These are phyloP conservation scores for Anarrhichthys ocellatus DNA, from an alignment of 2,113 vertebrate genomes.

Conservation along the genomic window DNA sequence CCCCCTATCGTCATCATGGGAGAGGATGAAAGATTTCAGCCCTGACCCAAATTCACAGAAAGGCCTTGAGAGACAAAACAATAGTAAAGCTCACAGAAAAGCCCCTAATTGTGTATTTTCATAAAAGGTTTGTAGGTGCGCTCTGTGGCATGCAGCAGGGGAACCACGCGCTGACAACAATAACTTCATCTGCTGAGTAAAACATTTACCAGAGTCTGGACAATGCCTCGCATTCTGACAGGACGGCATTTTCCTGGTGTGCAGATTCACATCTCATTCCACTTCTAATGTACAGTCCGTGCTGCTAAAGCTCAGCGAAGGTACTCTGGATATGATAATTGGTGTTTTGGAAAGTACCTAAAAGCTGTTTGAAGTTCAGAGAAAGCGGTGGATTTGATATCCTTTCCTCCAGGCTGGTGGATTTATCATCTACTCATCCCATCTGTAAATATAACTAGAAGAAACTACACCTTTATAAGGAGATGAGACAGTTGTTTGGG, in stretches of 20 bases:
- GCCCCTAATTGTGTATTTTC: slow-evolving; percentile 53
- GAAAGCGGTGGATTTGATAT: not conserved
- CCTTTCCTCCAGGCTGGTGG: not conserved
- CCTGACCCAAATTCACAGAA: slow-evolving; percentile 76
- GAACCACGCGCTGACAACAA: slow-evolving; percentile 31
- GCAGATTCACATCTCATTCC: not conserved
- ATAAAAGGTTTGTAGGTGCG: not conserved
- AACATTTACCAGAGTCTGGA: slow-evolving; percentile 32
- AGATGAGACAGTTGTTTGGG: not conserved
- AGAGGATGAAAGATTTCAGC: slow-evolving; percentile 70
- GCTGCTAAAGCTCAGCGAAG: not conserved
- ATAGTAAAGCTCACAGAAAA: slow-evolving; percentile 55
- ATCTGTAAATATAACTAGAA: too few species aligned
- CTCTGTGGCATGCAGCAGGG: slow-evolving; percentile 7
- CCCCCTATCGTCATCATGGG: slow-evolving; percentile 49
- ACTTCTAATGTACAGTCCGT: not conserved
- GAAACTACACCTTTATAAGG: not conserved
- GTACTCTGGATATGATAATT: not conserved
- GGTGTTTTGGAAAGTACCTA: not conserved
- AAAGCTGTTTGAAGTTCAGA: not conserved
- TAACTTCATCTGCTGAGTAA: slow-evolving; percentile 43
- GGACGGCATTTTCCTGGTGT: not conserved
- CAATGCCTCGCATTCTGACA: slow-evolving; percentile 2
- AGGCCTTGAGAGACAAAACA: slow-evolving; percentile 73
- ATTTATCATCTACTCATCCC: not conserved